Conservation (phyloP, 2,113 vertebrate species). For the Callopanchax toddi region DNA sequence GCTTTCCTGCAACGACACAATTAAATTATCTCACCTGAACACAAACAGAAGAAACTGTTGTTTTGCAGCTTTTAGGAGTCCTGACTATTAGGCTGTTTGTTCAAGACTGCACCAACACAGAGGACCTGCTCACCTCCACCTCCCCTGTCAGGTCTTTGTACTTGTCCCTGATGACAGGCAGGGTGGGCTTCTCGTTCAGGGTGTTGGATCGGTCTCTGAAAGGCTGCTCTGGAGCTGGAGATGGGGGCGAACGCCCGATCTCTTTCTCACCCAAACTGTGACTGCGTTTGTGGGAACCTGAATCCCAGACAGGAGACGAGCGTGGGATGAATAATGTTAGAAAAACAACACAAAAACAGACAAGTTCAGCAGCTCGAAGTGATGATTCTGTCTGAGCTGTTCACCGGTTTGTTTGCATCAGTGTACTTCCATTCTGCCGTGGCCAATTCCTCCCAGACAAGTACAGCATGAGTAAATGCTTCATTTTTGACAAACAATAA, state of each 20-base stretch:
- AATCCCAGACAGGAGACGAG: background rate
- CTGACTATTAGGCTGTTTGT: background rate
- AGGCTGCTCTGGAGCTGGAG: conserved; percentile 85
- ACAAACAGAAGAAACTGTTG: background rate
- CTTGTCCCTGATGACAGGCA: conserved; percentile 97
- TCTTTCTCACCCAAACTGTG: conserved; percentile 96
- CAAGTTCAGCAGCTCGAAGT: background rate
- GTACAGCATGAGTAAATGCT: conserved; percentile 57
- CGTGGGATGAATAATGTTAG: background rate
- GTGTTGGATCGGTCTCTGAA: conserved; percentile 95
- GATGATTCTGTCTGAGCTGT: conserved; percentile 39
- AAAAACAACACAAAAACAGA: background rate
- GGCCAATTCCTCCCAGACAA: conserved; percentile 50
- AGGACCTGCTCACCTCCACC: conserved; percentile 87
- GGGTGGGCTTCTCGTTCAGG: conserved; percentile 89
- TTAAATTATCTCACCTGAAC: conserved; percentile 29
- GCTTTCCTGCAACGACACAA: conserved; percentile 84
- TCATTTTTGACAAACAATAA: conserved; percentile 72
- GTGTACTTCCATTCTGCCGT: conserved; percentile 33
- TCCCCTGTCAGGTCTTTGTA: conserved; percentile 98
- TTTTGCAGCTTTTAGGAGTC: conserved; percentile 8
- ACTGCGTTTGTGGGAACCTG: conserved; percentile 96
- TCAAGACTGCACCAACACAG: background rate
- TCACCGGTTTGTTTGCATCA: conserved; percentile 37
- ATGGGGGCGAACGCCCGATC: conserved; percentile 85